Percentiles rank a stretch among this genome's conserved stretches.
Evolutionary conservation across 2,888 invertebrate genomes (phyloP).

Genomic region (Orthosia gracilis): DNA sequence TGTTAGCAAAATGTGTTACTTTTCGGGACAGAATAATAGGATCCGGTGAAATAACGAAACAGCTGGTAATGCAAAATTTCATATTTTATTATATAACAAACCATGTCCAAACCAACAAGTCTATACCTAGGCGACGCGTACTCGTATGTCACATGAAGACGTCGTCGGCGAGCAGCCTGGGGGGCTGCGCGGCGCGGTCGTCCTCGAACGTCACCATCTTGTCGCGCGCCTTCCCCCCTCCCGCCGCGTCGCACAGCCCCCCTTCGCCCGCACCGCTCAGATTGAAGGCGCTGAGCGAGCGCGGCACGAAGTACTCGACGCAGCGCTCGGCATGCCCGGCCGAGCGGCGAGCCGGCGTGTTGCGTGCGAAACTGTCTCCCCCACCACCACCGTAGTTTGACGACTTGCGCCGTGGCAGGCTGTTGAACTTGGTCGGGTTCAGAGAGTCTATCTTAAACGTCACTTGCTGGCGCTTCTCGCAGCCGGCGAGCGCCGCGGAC

Average conservation of each 20-base stretch:
- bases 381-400: slow-evolving; percentile 72
- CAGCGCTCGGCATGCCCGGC: slow-evolving; percentile 92
- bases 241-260: slow-evolving; percentile 59
- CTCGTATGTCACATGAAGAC: slow-evolving; percentile 94
- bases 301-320: slow-evolving; percentile 96
- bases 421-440: slow-evolving; percentile 90
- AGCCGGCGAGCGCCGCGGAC: slow-evolving; percentile 75
- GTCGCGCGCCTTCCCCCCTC: slow-evolving; percentile 88
- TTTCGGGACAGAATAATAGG: background rate
- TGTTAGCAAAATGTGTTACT: background rate
- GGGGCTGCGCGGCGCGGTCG: slow-evolving; percentile 62
- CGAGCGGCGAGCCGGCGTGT: slow-evolving; percentile 92
- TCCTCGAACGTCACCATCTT: slow-evolving; percentile 62
- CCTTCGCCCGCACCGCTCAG: slow-evolving; percentile 87
- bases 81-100: slow-evolving; percentile 84
- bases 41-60: slow-evolving; percentile 50
- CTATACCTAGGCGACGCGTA: slow-evolving; percentile 67
- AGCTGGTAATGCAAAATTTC: slow-evolving; percentile 64
- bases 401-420: slow-evolving; percentile 89
- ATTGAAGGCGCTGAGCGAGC: slow-evolving; percentile 96
- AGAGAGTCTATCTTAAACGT: slow-evolving; percentile 83
- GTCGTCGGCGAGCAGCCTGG: slow-evolving; percentile 91
- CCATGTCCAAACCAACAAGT: slow-evolving; percentile 75
- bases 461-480: slow-evolving; percentile 80
- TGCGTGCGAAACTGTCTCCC: slow-evolving; percentile 92